phyloP scores from a whole-genome alignment of 1,140 invertebrate genomes.

The Ooceraea biroi region DNA sequence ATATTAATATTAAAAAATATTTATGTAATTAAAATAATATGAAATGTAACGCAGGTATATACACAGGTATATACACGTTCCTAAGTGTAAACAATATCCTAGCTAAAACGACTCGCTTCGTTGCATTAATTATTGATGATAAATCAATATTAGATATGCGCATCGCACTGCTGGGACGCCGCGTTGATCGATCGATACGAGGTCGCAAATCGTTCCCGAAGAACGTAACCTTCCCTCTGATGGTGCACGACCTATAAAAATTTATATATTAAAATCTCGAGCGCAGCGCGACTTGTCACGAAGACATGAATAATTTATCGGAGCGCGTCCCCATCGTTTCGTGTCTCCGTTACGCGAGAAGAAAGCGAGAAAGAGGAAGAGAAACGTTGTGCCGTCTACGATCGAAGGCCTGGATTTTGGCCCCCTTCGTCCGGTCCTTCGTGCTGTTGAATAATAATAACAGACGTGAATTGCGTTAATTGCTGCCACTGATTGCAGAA shows the following conservation, averaged over 20 bases:
- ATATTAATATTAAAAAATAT: no score
- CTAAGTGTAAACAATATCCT: neutral
- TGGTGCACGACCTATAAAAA: slow-evolving; percentile 54
- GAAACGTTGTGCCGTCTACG: slow-evolving; percentile 37
- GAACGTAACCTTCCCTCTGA: slow-evolving; percentile 15
- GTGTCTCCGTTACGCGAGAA: slow-evolving; percentile 30
- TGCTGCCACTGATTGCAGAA: slow-evolving; percentile 57
- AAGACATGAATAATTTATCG: slow-evolving; percentile 76
- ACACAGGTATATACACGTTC: neutral
- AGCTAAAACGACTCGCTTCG: neutral
- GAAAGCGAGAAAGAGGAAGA: slow-evolving; percentile 12
- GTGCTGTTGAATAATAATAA: slow-evolving; percentile 63
- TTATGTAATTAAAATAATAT: no score
- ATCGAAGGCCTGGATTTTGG: slow-evolving; percentile 12
- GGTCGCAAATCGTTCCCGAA: slow-evolving; percentile 4
- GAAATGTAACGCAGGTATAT: no score
- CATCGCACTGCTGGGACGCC: neutral
- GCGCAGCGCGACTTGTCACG: slow-evolving; percentile 44
- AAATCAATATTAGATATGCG: neutral
- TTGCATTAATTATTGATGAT: slow-evolving; percentile 16
- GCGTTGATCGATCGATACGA: slow-evolving; percentile 27
- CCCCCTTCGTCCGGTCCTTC: slow-evolving; percentile 13
- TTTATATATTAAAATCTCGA: slow-evolving; percentile 60
- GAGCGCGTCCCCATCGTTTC: slow-evolving; percentile 58
- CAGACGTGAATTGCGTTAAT: slow-evolving; percentile 64